Base-by-base conservation (phyloP, 2,113 vertebrate species). In the Pardalotus punctatus region DNA sequence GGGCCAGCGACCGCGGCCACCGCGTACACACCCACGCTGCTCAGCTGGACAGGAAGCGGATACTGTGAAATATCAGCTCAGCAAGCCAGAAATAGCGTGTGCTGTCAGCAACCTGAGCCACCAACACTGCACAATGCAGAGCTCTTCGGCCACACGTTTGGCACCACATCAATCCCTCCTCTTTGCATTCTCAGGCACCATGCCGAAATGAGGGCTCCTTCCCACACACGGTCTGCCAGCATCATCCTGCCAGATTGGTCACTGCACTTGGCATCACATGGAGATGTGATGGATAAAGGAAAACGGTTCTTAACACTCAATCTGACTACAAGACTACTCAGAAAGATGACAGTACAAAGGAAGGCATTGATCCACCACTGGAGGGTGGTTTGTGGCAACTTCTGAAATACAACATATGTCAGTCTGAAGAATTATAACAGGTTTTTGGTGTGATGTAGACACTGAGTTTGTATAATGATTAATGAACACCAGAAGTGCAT, bases 1-100 rank as follows among this genome's bases (percentile, higher is more conserved):
- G 31, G 43, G 28, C 0, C 0, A 47, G 17, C 0, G 8, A 36
- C 10, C 10, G 3, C n/a, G 16, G 12, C 2, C 38, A 23, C 12
- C 0, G 1, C 9, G 12, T 1, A 10, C 18, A 9, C 12, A 27
- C 15, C 9, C 24, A 9, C 24, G 10, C 60, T 24, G 22, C 35
- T 27, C 14, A 56, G 35, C 25, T 28, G 6, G 20, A 29, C 22
- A 54, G 14, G 35, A 80, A 29, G 14, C 1, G 10, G 11, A 20
- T 21, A 9, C 6, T 28, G 20, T 11, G 22, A 88, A 73, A 33
- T 10, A 29, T 11, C 48, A 48, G 36, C 25, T 60, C 22, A 31
- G 14, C 4, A 5, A 40, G 14, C 19, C 9, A 47, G 78, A 88
- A 82, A 33, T 2, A 45, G 18, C 0, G 0, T 6, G 1, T 43